Conservation (phyloP, 2,113 vertebrate species). For the Pachyramphus minor region DNA sequence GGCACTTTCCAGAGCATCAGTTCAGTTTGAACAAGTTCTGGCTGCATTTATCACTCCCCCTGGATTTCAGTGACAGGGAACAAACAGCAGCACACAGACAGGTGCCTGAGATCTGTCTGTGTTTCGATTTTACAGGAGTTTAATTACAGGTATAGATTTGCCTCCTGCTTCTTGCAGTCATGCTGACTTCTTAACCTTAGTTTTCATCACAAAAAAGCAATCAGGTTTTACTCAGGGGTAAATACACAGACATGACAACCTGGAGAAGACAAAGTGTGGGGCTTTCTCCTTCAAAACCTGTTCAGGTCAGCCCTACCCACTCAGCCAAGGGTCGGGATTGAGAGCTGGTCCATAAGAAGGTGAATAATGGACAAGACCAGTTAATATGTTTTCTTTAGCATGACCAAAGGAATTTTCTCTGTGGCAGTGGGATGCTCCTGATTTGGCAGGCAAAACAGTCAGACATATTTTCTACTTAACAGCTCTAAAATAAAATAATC, state of each 20-base stretch:
- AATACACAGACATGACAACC: rapidly evolving
- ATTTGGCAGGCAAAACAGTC: background rate
- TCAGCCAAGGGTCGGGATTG: background rate
- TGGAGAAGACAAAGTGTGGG: background rate
- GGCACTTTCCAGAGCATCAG: background rate
- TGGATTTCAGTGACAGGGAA: background rate
- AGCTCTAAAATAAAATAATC: background rate
- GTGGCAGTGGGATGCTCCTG: background rate
- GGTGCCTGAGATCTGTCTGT: background rate
- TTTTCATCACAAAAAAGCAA: background rate
- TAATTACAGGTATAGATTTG: background rate
- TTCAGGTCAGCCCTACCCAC: background rate
- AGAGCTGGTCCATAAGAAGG: background rate
- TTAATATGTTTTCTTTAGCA: background rate
- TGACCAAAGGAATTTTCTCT: background rate
- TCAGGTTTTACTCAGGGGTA: background rate
- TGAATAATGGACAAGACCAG: background rate
- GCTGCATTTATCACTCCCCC: background rate
- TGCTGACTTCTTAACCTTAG: background rate
- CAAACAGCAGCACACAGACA: rapidly evolving
- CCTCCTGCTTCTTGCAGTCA: background rate
- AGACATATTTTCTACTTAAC: background rate
- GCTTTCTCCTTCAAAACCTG: background rate
- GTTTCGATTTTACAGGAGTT: background rate
- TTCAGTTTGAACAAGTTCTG: background rate